A percentile compares a stretch with the other conserved stretches of the same genome.
These are phyloP conservation scores for Scelioninae gen. 1 DNA, from an alignment of 2,888 invertebrate genomes.

Conservation along the genomic window DNA sequence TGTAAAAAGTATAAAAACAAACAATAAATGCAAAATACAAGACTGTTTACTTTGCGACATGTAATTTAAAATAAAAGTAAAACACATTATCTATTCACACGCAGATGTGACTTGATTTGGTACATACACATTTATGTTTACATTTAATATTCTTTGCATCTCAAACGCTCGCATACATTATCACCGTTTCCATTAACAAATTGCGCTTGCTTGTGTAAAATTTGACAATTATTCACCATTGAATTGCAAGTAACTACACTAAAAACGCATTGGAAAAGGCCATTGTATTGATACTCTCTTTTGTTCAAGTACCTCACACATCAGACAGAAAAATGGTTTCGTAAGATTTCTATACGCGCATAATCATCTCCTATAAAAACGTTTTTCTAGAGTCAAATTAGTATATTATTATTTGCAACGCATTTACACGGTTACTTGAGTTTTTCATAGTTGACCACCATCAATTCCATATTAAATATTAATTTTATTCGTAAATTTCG, in stretches of 20 bases:
- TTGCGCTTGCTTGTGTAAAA: constrained; percentile 18
- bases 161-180: constrained; percentile 12
- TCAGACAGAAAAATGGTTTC: constrained; percentile 60
- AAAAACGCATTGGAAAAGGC: constrained; percentile 67
- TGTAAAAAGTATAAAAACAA: constrained; percentile 35
- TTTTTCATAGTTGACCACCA: constrained; percentile 34
- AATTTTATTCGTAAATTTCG: constrained; percentile 35
- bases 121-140: constrained; percentile 47
- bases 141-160: constrained; percentile 33
- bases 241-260: constrained; percentile 44
- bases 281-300: constrained; percentile 50
- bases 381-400: constrained; percentile 38
- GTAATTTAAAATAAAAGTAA: not conserved
- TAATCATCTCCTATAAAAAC: constrained; percentile 52
- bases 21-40: constrained; percentile 25
- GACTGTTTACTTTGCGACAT: not conserved
- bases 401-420: constrained; percentile 27
- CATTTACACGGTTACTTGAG: constrained; percentile 36
- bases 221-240: constrained; percentile 28
- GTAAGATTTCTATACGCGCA: constrained; percentile 63
- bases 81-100: constrained; percentile 34
- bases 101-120: constrained; percentile 34
- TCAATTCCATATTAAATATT: constrained; percentile 66
- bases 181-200: constrained; percentile 30
- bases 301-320: constrained; percentile 33